Evolutionary conservation across 1,140 invertebrate species (phyloP), one percentile per base, ranked within the genome.

Genomic region (Pinna nobilis): DNA sequence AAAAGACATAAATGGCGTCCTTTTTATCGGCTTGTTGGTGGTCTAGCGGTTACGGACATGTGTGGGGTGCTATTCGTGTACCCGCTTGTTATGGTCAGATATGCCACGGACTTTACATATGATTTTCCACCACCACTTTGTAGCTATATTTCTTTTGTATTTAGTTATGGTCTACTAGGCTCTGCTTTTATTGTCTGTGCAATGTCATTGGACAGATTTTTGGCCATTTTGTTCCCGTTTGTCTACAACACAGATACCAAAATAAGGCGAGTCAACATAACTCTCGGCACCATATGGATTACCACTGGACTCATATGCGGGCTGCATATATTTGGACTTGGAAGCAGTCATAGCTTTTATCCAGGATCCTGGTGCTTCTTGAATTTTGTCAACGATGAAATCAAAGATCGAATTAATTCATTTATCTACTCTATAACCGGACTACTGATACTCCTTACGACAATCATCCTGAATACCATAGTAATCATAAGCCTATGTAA

Each of bases 361-460:
- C 88, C 88, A 0, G 80, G 83, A 3, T 88, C 88, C 32, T 90
- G 89, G 89, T 90, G 88, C 71, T 90, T 89, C 80, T 79, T 88
- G 57, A 87, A 88, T 69, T 84, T 85, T 51, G 67, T 63, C n/a
- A 75, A 75, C 57, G 60, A 63, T 0, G 49, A 74, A 32, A 23
- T 67, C 9, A 47, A 68, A 51, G 65, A 77, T 55, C 70, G 74
- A 20, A 72, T 82, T 7, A 86, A 84, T 60, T 71, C 78, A 32
- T 82, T 79, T 69, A 70, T 82, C 30, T 88, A 87, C 63, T 80
- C 84, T 6, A 71, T 74, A 13, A 35, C 84, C 23, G 86, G 82
- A 13, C 57, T 88, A 13, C 11, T 80, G 5, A 72, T 84, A 23
- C 85, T 88, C 39, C 30, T 61, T 3, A 49, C 81, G 25, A 88